Base-by-base conservation (phyloP, 1,140 invertebrate species). In the Hirudo medicinalis region DNA sequence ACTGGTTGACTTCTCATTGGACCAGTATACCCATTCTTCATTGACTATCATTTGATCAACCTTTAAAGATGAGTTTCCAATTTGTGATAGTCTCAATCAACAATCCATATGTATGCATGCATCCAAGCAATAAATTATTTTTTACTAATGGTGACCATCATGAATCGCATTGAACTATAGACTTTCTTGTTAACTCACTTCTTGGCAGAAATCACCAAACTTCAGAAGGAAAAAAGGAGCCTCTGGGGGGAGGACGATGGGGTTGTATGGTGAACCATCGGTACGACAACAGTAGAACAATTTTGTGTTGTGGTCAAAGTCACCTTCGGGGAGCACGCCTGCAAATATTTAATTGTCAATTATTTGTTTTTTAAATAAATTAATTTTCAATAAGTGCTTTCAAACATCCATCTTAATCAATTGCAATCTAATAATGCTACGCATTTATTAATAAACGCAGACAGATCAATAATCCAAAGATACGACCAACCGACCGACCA, bases 11-110 rank as follows among this genome's bases (percentile, higher is more conserved):
- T 74, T 71, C 19, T 76, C 77, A 57, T 79, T 78, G 36, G 75
- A 75, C 71, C 77, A 79, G 68, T 79, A 77, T 29, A 79, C 78
- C 68, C 68, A 79, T 13, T 79, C 78, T 27, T 77, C 74, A 19
- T 66, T 69, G 68, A 76, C 76, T 17, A 72, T 74, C 78, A 79
- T 79, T 5, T 73, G 75, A 70, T 78, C 75, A 1, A 72, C 72
- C 72, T 72, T 25, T 20, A 43, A 36, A 49, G 43, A 49, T 49
- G 43, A 49, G 43, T 49, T 5, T 49, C 4, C 40, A 40, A 49
- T 49, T 49, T 0, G 13, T 49, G 43, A 49, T 49, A 0, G 43
- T 49, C 43, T 17, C 15, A 17, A 49, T 36, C 32, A 36, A 36
- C 32, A 36, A 36, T 36, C 4, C 1, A 13, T 17, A 17, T 13